A percentile compares a stretch with the other conserved stretches of the same genome.
Conservation (phyloP, 2,888 invertebrate genomes). For the Fragum fragum region DNA sequence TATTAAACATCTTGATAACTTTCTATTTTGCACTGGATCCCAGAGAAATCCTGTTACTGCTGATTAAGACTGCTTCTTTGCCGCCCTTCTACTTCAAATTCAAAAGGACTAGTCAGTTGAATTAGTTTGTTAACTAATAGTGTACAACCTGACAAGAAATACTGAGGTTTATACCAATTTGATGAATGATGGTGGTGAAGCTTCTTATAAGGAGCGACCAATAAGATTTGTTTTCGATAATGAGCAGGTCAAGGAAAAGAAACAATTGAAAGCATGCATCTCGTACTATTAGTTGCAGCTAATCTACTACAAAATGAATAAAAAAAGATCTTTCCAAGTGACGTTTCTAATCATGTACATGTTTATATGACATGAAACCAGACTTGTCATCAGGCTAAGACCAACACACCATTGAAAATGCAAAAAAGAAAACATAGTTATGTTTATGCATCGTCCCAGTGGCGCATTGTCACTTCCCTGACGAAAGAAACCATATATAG, state of each 20-base stretch:
- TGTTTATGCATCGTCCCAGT: background rate
- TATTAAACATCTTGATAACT: background rate
- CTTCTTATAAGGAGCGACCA: background rate
- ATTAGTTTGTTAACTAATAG: too few relatives aligned
- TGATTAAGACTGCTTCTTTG: slow-evolving; percentile 4
- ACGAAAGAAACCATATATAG: slow-evolving; percentile 8
- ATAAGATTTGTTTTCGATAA: background rate
- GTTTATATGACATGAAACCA: background rate
- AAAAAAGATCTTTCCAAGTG: background rate
- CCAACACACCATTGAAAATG: background rate
- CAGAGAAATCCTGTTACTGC: background rate
- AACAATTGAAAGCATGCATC: background rate
- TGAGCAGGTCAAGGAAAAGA: background rate
- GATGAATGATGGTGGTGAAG: background rate
- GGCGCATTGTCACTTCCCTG: background rate
- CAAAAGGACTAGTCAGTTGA: background rate
- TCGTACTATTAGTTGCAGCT: background rate
- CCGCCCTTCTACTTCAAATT: background rate
- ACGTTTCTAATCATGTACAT: background rate
- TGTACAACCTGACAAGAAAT: background rate
- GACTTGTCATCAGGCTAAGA: background rate
- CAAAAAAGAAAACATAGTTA: background rate
- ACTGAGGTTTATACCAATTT: slow-evolving; percentile 11
- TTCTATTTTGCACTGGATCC: background rate
- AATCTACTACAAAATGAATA: background rate